Evolutionary conservation across 2,797 vertebrate genomes (phyloP).

Genomic region (Lagodon rhomboides): DNA sequence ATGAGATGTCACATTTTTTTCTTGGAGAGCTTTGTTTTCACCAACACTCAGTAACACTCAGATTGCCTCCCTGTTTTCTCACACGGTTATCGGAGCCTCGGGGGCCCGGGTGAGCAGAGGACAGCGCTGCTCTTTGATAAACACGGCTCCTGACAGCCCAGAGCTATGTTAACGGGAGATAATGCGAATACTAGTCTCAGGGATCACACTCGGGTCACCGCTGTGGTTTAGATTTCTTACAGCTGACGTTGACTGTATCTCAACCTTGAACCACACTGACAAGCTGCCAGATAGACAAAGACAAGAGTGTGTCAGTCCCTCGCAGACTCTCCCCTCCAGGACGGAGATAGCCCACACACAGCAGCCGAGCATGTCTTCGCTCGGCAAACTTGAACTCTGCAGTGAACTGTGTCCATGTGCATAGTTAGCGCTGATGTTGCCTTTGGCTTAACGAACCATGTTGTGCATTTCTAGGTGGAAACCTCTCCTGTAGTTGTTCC

Average conservation of each 20-base stretch:
- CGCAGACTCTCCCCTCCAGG: conserved; percentile 16
- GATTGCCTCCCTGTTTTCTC: conserved; percentile 36
- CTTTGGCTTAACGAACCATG: conserved; percentile 14
- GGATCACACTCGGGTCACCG: conserved; percentile 33
- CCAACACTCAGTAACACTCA: conserved; percentile 24
- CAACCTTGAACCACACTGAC: conserved; percentile 60
- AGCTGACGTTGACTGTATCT: conserved; percentile 23
- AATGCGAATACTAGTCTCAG: conserved; percentile 22
- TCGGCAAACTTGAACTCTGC: conserved; percentile 17
- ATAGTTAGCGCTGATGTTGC: background rate
- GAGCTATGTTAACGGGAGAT: conserved; percentile 36
- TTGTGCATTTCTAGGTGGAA: background rate
- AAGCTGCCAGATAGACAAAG: conserved; percentile 35
- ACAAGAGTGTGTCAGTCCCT: conserved; percentile 29
- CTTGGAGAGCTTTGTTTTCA: conserved; percentile 53
- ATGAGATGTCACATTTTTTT: conserved; percentile 60
- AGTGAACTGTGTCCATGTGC: background rate
- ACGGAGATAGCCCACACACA: conserved; percentile 1
- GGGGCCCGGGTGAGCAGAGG: background rate
- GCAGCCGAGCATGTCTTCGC: conserved; percentile 6
- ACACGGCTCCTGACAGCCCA: conserved; percentile 10
- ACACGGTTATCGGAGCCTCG: conserved; percentile 22
- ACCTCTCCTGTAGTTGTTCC: background rate
- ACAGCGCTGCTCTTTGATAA: conserved; percentile 17
- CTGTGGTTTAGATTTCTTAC: conserved; percentile 25